A percentile compares a stretch with the other conserved stretches of the same genome.
These are phyloP conservation scores for Typhlichthys subterraneus DNA, from an alignment of 2,797 vertebrate species.

Conservation along the genomic window DNA sequence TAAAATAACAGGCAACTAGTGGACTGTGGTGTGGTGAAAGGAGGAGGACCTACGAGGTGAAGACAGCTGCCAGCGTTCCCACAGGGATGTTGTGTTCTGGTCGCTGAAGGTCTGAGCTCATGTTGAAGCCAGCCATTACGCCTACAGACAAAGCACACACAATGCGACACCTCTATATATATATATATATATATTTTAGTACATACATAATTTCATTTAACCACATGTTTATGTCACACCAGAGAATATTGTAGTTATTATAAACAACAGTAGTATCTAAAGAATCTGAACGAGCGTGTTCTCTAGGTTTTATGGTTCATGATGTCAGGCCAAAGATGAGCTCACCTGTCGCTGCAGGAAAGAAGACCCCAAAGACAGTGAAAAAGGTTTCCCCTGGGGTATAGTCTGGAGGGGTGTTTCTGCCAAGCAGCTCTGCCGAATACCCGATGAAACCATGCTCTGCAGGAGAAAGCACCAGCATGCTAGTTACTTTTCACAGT, in stretches of 20 bases:
- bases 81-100: conserved; percentile 90
- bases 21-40: conserved; percentile 4
- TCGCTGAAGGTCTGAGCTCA: conserved; percentile 94
- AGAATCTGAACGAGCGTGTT: too few species aligned
- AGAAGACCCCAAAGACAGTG: conserved; percentile 96
- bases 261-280: too few species aligned
- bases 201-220: neutral
- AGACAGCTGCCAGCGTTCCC: conserved; percentile 92
- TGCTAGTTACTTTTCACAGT: neutral
- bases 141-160: conserved; percentile 72
- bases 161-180: conserved; percentile 26
- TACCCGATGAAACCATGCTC: conserved; percentile 93
- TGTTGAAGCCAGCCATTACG: conserved; percentile 99
- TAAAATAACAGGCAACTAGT: neutral
- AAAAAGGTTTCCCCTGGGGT: conserved; percentile 91
- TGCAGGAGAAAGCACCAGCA: conserved; percentile 55
- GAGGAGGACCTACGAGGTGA: conserved; percentile 87
- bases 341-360: conserved; percentile 95
- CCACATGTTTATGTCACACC: too few species aligned
- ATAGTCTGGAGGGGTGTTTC: conserved; percentile 89
- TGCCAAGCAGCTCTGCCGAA: conserved; percentile 81
- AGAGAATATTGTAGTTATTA: too few species aligned
- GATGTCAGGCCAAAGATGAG: neutral
- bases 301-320: too few species aligned
- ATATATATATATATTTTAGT: conserved; percentile 3